Base-by-base conservation (phyloP, 2,797 vertebrate genomes). In the Gallinago nigripennis region DNA sequence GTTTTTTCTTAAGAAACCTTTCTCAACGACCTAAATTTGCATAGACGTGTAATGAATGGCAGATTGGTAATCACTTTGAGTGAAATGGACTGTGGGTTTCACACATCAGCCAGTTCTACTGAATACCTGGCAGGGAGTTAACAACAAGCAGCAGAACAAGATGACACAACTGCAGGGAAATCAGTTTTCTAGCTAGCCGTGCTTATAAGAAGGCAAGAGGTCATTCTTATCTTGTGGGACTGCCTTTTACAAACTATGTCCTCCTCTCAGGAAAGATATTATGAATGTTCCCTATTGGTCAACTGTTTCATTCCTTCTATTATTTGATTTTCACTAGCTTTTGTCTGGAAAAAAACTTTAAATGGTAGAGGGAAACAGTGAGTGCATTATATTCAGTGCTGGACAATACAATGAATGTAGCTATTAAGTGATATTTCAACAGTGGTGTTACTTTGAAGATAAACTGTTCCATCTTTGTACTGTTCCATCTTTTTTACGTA, bases 41-140 rank as follows among this genome's bases (percentile, higher is more conserved):
- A 50, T 0, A 16, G 8, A 11, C 20, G 7, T 1, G 2, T 4
- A 11, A 27, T 19, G 25, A 46, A 7, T 9, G 5, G 31, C 27
- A 68, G 64, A 46, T 5, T 24, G 25, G 41, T 19, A 43, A 79
- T 6, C 76, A 17, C 20, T 11, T 13, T 2, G 14, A 48, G 6
- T 51, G 43, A 31, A 60, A 71, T 12, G n/a, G 30, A 33, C 31
- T 30, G 21, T 15, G 35, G 20, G 35, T 6, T 5, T 75, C 14
- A 0, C 11, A 12, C 12, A 0, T 8, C 27, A 46, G 18, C 15
- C n/a, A 24, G 7, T 45, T n/a, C 37, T 58, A 4, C 43, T 56
- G 15, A 61, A 27, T 17, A 53, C 10, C 35, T 48, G 35, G 43
- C 24, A 54, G 20, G 2, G 10, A 7, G 10, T 51, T 63, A 78